Percentiles rank a stretch among this genome's conserved stretches.
These are phyloP conservation scores for Cephus sareptanus DNA, from an alignment of 2,888 invertebrate genomes.

Conservation along the genomic window DNA sequence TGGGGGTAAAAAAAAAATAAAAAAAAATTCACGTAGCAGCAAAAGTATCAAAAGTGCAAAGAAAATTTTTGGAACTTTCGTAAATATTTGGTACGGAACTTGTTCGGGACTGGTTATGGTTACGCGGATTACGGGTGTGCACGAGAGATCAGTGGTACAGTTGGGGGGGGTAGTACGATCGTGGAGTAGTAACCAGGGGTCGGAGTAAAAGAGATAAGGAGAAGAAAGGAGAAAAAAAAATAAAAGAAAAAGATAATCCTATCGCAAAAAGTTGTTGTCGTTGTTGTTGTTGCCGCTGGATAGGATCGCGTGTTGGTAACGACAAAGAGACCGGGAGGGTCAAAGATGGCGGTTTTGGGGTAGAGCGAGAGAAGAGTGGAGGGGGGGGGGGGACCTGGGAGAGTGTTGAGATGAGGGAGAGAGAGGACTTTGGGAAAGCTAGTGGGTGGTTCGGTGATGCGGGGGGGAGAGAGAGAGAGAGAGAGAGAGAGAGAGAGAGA, in stretches of 20 bases:
- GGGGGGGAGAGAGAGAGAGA: neutral
- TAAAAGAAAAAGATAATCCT: neutral
- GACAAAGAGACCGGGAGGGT: neutral
- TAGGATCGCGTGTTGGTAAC: neutral
- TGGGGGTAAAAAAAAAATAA: too few relatives aligned
- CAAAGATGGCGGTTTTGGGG: neutral
- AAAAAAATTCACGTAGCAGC: neutral
- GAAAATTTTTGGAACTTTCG: too few relatives aligned
- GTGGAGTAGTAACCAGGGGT: neutral
- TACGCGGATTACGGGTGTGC: neutral
- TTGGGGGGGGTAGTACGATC: neutral
- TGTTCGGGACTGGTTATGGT: neutral
- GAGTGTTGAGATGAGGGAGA: neutral
- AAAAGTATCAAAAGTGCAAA: too few relatives aligned
- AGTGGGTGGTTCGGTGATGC: too few relatives aligned
- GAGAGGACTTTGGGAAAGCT: neutral
- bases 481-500: slow-evolving; percentile 1
- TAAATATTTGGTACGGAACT: neutral
- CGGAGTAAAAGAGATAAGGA: neutral
- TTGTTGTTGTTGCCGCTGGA: neutral
- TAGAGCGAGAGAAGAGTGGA: neutral
- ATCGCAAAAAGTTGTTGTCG: neutral
- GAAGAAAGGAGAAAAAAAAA: too few relatives aligned
- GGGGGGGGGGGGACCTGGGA: too few relatives aligned
- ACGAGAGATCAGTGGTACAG: neutral